A percentile compares a stretch with the other conserved stretches of the same genome.
Conservation (phyloP, 2,888 invertebrate genomes). For the Callinectes sapidus region DNA sequence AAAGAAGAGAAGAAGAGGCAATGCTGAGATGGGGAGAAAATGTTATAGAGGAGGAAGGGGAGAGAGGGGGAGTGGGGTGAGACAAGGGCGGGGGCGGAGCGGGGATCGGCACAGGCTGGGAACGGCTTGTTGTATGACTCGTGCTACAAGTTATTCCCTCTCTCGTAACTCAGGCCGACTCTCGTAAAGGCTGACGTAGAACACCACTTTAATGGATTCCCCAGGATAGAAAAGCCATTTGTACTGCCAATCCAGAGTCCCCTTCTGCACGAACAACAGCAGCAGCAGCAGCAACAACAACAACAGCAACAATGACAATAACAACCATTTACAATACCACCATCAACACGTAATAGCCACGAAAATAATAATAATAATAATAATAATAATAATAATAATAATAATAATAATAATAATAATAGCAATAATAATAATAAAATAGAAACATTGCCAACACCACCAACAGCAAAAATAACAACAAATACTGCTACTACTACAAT, state of each 20-base stretch:
- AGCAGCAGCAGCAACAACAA: background rate
- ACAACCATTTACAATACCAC: background rate
- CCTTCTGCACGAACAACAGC: background rate
- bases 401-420: background rate
- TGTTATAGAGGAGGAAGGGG: background rate
- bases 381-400: background rate
- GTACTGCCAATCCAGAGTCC: background rate
- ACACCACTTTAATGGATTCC: slow-evolving; percentile 30
- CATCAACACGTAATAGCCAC: background rate
- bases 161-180: background rate
- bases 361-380: background rate
- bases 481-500: background rate
- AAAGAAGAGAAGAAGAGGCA: background rate
- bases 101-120: background rate
- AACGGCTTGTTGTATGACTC: slow-evolving; percentile 12
- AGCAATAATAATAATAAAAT: background rate
- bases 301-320: background rate
- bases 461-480: background rate
- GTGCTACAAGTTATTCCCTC: slow-evolving; percentile 20
- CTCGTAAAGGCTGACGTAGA: slow-evolving; percentile 29
- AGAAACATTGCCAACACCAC: background rate
- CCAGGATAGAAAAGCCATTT: slow-evolving; percentile 27
- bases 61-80: background rate
- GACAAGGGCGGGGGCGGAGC: background rate
- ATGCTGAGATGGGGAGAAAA: background rate